Conservation (phyloP, 2,888 invertebrate species). For the Lasioglossum oenotherae region DNA sequence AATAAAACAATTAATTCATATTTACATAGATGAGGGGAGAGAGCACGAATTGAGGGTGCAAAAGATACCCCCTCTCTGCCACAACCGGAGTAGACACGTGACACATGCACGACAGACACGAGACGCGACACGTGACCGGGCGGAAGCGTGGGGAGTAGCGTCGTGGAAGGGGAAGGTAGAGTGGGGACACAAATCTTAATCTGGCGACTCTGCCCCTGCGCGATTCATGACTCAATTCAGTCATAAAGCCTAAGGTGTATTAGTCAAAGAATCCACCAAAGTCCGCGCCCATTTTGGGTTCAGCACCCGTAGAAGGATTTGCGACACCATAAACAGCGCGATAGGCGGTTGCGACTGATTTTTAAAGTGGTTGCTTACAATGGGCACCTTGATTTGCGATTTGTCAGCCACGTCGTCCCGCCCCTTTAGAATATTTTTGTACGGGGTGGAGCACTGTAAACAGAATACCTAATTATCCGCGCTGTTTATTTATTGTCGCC, state of each 20-base stretch:
- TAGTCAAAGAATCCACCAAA: neutral
- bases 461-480: neutral
- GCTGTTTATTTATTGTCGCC: neutral
- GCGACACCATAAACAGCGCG: neutral
- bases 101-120: too few species aligned
- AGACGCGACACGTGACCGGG: too few species aligned
- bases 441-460: neutral
- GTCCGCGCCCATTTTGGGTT: neutral
- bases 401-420: neutral
- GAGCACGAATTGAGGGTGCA: too few species aligned
- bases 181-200: too few species aligned
- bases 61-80: too few species aligned
- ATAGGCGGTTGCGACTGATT: conserved; percentile 3
- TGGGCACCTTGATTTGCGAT: conserved; percentile 1
- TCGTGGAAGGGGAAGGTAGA: too few species aligned
- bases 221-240: neutral
- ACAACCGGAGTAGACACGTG: too few species aligned
- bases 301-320: neutral
- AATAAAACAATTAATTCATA: too few species aligned
- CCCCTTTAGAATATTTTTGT: neutral
- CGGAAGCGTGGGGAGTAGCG: too few species aligned
- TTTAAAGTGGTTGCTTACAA: neutral
- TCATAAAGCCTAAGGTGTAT: neutral
- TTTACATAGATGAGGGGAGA: too few species aligned
- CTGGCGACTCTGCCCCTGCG: too few species aligned